Evolutionary conservation across 2,797 vertebrate genomes (phyloP), one percentile per base, ranked within the genome.

Genomic region (Neostethus bicornis): DNA sequence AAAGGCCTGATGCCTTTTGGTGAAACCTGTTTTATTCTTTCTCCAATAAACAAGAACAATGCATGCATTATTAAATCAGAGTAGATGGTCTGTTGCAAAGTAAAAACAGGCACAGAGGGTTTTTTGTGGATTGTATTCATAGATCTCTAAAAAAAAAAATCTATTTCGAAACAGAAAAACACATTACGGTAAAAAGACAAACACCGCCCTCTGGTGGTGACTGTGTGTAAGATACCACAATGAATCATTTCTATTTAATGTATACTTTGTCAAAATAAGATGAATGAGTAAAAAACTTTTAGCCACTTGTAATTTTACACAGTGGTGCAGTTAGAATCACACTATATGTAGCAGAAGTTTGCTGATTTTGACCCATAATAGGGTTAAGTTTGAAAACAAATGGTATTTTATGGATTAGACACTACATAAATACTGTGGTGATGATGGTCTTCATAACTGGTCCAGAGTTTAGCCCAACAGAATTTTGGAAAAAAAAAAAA

Each of bases 161-260:
- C n/a, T n/a, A n/a, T n/a, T 16, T 7, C 6, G n/a, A n/a, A 35
- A 37, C n/a, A 37, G 34, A 16, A 53, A 43, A 34, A 23, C n/a
- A 31, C 43, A 45, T 44, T 12, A 28, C 14, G 10, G 7, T 31
- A 5, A 45, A n/a, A n/a, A 25, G 25, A 38, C 13, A 43, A 68
- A 65, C 34, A 68, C 61, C 77, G 80, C 66, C 75, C 57, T 64
- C 86, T 84, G 46, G 39, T 78, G 83, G 70, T 9, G 42, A 8
- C 8, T 8, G 7, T 16, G 16, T 35, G 32, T 35, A 16, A 2
- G 32, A 35, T 16, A 14, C 14, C 16, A 14, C 16, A 7, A 35
- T 14, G 2, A 13, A 5, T 4, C 32, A 5, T n/a, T 34, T 7
- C 14, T 7, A 31, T 34, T 12, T 14, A 5, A 24, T 24, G 32